Base-by-base conservation (phyloP, 2,888 invertebrate genomes). In the Plusia festucae region DNA sequence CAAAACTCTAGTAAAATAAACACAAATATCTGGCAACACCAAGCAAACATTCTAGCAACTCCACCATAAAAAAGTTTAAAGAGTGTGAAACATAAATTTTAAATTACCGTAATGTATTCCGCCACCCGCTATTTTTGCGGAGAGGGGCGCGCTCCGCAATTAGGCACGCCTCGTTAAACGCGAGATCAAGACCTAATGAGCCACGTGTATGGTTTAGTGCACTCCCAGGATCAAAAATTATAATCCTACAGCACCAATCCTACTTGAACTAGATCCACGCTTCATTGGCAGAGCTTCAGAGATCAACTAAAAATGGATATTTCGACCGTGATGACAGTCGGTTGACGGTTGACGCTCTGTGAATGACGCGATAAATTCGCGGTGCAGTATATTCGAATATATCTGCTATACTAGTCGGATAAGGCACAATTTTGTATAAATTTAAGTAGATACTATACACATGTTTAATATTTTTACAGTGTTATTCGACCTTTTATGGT, bases 111-210 rank as follows among this genome's bases (percentile, higher is more conserved):
- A 83, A 88, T 86, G 86, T 86, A 84, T 86, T 86, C 83, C 79
- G 63, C 82, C 85, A 78, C 76, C 85, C 84, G 74, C 85, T 86
- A 88, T 88, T 90, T 90, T 90, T 89, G 88, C 82, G 82, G 82
- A 78, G 79, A 68, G 74, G 82, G 82, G 79, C 81, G 83, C 77
- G 80, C 81, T 81, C 87, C 91, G 92, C 92, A 92, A 93, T 93
- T 93, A 92, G 90, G 82, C 79, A 76, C 90, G 93, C 84, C 91
- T 92, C 93, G 93, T 93, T 93, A 89, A 87, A 78, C 87, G 81
- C 86, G 88, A 88, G 92, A 92, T 92, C 91, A 90, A 90, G 91
- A 92, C 88, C 92, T 92, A 93, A 93, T 93, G 92, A 92, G 92
- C 93, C 91, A 91, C 89, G 90, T 90, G 90, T 90, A 92, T 90